Evolutionary conservation across 1,140 invertebrate genomes (phyloP).

Genomic region (Brachionus sp.): DNA sequence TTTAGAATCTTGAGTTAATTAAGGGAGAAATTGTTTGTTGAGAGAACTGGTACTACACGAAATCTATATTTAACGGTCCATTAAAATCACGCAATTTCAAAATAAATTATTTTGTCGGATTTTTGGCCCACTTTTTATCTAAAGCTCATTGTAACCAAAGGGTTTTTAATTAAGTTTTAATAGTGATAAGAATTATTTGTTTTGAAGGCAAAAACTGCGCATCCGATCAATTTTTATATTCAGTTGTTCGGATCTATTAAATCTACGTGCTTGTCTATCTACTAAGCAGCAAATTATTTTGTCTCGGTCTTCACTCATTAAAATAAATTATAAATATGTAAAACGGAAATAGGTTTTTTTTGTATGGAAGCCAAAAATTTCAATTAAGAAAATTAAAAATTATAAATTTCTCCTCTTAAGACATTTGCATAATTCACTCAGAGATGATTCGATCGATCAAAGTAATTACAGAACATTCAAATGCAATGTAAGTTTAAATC

Average conservation of each 20-base stretch:
- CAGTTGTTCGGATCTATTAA: slow-evolving; percentile 1
- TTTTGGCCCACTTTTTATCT: background rate
- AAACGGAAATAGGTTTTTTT: background rate
- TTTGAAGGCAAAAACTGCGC: background rate
- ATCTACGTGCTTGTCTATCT: background rate
- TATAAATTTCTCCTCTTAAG: background rate
- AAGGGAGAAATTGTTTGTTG: background rate
- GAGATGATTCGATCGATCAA: background rate
- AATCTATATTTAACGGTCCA: background rate
- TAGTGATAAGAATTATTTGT: background rate
- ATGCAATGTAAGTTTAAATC: background rate
- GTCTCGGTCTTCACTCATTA: background rate
- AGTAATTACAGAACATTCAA: background rate
- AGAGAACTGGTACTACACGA: background rate
- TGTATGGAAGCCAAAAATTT: background rate
- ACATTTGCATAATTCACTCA: background rate
- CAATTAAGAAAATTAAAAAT: slow-evolving; percentile 1
- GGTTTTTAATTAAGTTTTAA: slow-evolving; percentile 1
- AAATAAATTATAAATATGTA: background rate
- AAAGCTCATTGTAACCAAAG: background rate
- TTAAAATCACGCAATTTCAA: background rate
- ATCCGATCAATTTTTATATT: background rate
- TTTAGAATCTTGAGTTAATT: background rate
- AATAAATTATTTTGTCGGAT: background rate
- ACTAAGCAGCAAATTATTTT: background rate